Percentiles rank a stretch among this genome's conserved stretches.
phyloP scores from a whole-genome alignment of 2,113 vertebrate genomes.

The Amphiprion ocellaris region DNA sequence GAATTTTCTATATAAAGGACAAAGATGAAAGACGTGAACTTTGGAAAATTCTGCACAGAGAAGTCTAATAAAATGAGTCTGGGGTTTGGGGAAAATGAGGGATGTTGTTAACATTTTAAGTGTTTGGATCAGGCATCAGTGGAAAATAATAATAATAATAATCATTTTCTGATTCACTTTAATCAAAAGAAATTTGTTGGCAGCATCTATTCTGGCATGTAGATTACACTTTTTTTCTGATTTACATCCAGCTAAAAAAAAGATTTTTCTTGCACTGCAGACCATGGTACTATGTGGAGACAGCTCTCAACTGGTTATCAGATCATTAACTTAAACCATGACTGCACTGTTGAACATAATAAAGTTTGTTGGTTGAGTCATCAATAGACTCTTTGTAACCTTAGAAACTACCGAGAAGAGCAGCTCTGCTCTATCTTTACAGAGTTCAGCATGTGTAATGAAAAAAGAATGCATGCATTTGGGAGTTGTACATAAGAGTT shows the following conservation, averaged over 20 bases:
- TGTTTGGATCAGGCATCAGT: not conserved
- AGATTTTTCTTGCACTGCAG: not conserved
- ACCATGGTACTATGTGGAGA: not conserved
- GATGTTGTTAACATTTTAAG: too few relatives aligned
- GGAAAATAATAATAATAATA: not conserved
- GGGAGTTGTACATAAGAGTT: too few relatives aligned
- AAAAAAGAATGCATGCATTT: too few relatives aligned
- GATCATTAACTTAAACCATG: not conserved
- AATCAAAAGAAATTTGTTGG: too few relatives aligned
- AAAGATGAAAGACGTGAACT: constrained; percentile 27
- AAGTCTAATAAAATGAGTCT: not conserved
- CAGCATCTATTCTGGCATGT: too few relatives aligned
- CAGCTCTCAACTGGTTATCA: not conserved
- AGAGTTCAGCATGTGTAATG: not conserved
- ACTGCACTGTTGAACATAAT: constrained; percentile 11
- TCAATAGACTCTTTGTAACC: constrained; percentile 22
- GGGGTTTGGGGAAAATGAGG: too few relatives aligned
- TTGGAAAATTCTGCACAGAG: constrained; percentile 6
- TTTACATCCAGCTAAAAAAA: not conserved
- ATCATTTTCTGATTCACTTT: not conserved
- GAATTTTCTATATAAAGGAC: not conserved
- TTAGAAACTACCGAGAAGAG: not conserved
- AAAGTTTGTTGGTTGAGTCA: not conserved
- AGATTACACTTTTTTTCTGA: not conserved
- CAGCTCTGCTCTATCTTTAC: not conserved